Evolutionary conservation across 2,888 invertebrate species (phyloP), one percentile per base, ranked within the genome.

Genomic region (Charanyca ferruginea): DNA sequence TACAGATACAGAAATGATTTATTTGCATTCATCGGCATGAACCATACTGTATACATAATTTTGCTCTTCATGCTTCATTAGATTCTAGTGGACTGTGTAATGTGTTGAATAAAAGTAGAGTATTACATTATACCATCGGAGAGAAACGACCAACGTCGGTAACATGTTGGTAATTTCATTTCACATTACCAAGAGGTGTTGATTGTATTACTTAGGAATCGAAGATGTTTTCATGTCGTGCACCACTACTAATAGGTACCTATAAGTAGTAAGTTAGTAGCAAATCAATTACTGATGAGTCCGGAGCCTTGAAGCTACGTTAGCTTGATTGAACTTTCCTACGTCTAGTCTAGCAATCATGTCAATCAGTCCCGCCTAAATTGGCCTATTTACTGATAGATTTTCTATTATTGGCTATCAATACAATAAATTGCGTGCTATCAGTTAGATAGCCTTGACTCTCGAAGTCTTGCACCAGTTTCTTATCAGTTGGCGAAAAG

Each of bases 401-500:
- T 65, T 73, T 74, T 68, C 76, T 70, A 83, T 81, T 73, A 75
- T 66, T 79, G 69, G 67, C 64, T 81, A 77, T 81, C 73, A 62
- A 18, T 53, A 63, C 62, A 77, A 83, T 83, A 83, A 76, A 82
- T 82, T 73, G 66, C 51, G 18, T 52, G 73, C 63, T 83, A 81
- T 81, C 81, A 66, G 72, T 28, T 22, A 7, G 18, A 68, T 47
- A 80, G 53, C 79, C 68, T 81, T 74, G 81, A 78, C 63, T 74
- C 76, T 69, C 65, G n/a, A 57, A 47, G 60, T 42, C 48, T 57
- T 59, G 47, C 41, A 42, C 62, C 71, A 73, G 53, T 81, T 67
- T 75, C 77, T 81, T 84, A 86, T 85, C 85, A 82, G 55, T 73
- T 74, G 22, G 81, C 73, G 77, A 80, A 86, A 87, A 90, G 87